Base-by-base conservation (phyloP, 2,888 invertebrate genomes). In the Meliscaeva auricollis region DNA sequence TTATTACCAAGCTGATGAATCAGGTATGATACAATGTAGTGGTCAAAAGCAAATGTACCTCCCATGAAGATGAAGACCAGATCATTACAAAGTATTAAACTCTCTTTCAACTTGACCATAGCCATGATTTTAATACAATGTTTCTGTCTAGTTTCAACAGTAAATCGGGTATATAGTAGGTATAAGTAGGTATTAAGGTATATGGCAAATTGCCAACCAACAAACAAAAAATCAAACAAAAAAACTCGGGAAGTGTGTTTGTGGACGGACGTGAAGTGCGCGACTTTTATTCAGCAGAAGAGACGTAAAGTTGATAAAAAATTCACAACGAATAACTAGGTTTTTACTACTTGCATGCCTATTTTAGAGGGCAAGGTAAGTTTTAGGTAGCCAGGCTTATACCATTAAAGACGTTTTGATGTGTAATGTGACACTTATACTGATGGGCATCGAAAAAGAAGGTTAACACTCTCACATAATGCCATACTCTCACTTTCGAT, bases 361-460 rank as follows among this genome's bases (percentile, higher is more conserved):
- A 26, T 60, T 60, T 22, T 38, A 58, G 58, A 58, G 58, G 58
- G 58, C 58, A 58, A 58, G 38, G 58, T 41, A 58, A 38, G n/a
- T 26, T 58, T 58, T 38, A 35, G 32, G 17, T 38, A 20, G 38
- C 38, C 20, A 4, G 44, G 15, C 44, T 13, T 13, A 38, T 2
- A 11, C 13, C 11, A 38, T 7, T 22, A 26, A 9, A n/a, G 5
- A 41, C 60, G n/a, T 41, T 60, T 56, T 35, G 56, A 56, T 56
- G 20, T 56, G 20, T 26, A 20, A 50, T 22, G 20, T 60, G 20
- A 32, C 58, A 60, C 32, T 56, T 52, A 30, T 8, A 8, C n/a
- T 26, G 26, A 26, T 54, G 13, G 26, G 3, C 15, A 52, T 8
- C 13, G 17, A 26, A 26, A 41, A 41, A 60, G 38, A 60, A 60